Evolutionary conservation across 2,113 vertebrate genomes (phyloP).

Genomic region (Haplochromis burtoni): DNA sequence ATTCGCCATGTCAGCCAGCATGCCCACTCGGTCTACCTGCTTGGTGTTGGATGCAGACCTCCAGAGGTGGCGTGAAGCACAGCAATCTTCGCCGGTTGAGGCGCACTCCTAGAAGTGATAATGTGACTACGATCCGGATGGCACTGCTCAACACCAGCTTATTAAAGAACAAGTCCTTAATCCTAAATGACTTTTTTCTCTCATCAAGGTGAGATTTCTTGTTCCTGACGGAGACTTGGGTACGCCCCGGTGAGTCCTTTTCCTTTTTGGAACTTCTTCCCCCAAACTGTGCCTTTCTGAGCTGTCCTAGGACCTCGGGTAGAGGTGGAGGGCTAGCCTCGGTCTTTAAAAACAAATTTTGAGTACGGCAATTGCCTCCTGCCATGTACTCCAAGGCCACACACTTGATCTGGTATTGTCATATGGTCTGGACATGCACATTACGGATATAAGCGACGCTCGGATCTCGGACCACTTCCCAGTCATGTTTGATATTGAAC

Average conservation of each 20-base stretch:
- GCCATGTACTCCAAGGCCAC: neutral
- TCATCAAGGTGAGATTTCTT: neutral
- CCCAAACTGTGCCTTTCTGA: neutral
- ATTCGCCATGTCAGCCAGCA: neutral
- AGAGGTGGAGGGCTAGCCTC: neutral
- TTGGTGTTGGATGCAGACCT: neutral
- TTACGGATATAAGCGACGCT: neutral
- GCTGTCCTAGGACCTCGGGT: neutral
- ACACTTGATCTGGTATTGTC: neutral
- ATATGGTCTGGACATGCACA: neutral
- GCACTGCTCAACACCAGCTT: neutral
- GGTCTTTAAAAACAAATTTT: neutral
- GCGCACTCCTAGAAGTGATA: rapidly evolving
- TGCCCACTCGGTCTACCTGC: neutral
- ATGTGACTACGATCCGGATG: neutral
- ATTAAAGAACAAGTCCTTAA: neutral
- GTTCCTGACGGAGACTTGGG: neutral
- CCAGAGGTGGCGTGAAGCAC: neutral
- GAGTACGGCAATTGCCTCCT: neutral
- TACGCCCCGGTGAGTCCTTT: rapidly evolving
- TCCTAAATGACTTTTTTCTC: neutral
- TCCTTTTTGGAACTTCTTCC: neutral
- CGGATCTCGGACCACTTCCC: neutral
- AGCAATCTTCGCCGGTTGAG: neutral
- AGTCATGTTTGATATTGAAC: neutral